These are phyloP conservation scores for Enteromius anoplus DNA, from an alignment of 2,797 vertebrate species.

Conservation along the genomic window DNA sequence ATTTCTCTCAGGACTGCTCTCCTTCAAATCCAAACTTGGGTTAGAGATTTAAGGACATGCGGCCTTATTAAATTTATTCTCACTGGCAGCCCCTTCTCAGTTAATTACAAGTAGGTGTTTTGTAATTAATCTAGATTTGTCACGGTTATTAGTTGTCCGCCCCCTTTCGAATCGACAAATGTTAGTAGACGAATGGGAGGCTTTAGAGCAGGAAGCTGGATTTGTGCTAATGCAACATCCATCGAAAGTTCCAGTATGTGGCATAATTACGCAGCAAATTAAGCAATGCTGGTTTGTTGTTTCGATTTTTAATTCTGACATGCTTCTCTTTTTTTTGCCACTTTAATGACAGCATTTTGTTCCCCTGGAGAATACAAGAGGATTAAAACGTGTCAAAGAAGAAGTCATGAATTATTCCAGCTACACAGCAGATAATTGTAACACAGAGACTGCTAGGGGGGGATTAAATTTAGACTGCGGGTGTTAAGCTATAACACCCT, in stretches of 20 bases:
- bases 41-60: conserved; percentile 20
- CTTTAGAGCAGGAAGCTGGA: conserved; percentile 5
- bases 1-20: conserved; percentile 1
- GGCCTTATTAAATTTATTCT: conserved; percentile 43
- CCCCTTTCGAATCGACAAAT: conserved; percentile 31
- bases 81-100: conserved; percentile 21
- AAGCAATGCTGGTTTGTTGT: conserved; percentile 33
- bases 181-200: conserved; percentile 19
- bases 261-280: conserved; percentile 44
- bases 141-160: conserved; percentile 52
- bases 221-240: conserved; percentile 18
- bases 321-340: background rate
- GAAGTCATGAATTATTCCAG: conserved; percentile 52
- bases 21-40: background rate
- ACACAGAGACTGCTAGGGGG: conserved; percentile 39
- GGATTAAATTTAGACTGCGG: conserved; percentile 33
- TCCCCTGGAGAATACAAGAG: conserved; percentile 41
- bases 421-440: conserved; percentile 47
- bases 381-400: conserved; percentile 46
- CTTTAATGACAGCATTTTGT: conserved; percentile 28
- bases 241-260: conserved; percentile 16
- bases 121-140: conserved; percentile 60
- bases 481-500: conserved; percentile 42
- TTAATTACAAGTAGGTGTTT: conserved; percentile 60
- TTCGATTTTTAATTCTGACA: conserved; percentile 11